Evolutionary conservation across 2,888 invertebrate species (phyloP).

Genomic region (Thysanoteuthis rhombus): DNA sequence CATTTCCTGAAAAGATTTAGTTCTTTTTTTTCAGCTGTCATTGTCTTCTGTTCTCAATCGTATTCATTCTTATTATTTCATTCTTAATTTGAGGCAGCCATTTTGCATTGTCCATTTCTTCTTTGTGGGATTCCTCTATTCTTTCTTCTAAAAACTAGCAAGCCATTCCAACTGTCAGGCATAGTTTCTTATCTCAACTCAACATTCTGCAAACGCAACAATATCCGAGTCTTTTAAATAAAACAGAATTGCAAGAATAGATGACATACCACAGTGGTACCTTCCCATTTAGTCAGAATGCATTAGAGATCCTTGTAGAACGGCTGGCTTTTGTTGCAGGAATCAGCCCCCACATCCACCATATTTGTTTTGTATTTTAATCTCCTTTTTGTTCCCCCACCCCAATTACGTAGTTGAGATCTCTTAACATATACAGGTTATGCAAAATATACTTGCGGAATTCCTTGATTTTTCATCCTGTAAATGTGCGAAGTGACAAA

Average conservation of each 20-base stretch:
- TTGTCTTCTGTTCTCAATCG: too few species aligned
- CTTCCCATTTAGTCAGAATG: background rate
- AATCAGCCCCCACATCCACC: background rate
- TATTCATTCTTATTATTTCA: background rate
- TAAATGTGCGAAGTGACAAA: background rate
- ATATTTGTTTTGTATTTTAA: background rate
- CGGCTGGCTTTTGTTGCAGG: background rate
- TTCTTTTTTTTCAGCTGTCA: too few species aligned
- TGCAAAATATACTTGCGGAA: background rate
- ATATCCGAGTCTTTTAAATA: background rate
- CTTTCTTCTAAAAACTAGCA: background rate
- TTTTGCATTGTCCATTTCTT: too few species aligned
- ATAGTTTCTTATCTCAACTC: background rate
- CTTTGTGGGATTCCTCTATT: background rate
- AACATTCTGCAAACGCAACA: background rate
- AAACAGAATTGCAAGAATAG: background rate
- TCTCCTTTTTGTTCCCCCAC: background rate
- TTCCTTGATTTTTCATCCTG: background rate
- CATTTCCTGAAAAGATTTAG: too few species aligned
- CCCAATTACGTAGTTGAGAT: background rate
- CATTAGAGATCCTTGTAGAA: background rate
- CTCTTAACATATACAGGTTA: background rate
- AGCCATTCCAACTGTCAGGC: background rate
- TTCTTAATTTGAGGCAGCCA: background rate
- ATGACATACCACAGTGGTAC: background rate